Evolutionary conservation across 2,888 invertebrate genomes (phyloP).

Genomic region (Branchellion lobata): DNA sequence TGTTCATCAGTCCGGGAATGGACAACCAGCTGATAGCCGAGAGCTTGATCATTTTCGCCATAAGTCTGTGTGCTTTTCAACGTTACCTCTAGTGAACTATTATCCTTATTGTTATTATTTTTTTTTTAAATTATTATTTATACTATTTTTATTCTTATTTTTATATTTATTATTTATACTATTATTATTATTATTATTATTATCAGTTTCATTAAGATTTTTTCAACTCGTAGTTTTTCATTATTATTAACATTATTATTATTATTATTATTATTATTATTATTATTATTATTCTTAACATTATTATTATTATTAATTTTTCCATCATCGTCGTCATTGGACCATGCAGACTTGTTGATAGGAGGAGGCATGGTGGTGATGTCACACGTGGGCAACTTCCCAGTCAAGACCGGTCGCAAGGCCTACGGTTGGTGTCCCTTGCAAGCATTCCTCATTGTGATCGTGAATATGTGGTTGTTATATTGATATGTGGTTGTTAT

Average conservation of each 20-base stretch:
- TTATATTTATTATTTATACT: background rate
- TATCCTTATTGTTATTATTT: background rate
- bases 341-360: background rate
- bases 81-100: too few species aligned
- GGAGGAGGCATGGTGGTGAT: background rate
- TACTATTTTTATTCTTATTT: background rate
- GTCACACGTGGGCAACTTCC: background rate
- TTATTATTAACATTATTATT: background rate
- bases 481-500: too few species aligned
- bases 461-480: too few species aligned
- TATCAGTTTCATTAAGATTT: background rate
- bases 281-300: background rate
- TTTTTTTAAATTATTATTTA: background rate
- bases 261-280: constrained; percentile 18
- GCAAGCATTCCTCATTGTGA: too few species aligned
- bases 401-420: background rate
- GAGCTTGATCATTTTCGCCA: constrained; percentile 23
- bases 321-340: background rate
- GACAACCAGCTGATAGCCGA: constrained; percentile 8
- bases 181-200: constrained; percentile 4
- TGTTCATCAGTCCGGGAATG: background rate
- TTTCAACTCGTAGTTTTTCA: too few species aligned
- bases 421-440: background rate
- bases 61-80: background rate
- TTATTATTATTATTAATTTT: background rate